phyloP scores from a whole-genome alignment of 2,888 invertebrate species.

The Tyria jacobaeae region DNA sequence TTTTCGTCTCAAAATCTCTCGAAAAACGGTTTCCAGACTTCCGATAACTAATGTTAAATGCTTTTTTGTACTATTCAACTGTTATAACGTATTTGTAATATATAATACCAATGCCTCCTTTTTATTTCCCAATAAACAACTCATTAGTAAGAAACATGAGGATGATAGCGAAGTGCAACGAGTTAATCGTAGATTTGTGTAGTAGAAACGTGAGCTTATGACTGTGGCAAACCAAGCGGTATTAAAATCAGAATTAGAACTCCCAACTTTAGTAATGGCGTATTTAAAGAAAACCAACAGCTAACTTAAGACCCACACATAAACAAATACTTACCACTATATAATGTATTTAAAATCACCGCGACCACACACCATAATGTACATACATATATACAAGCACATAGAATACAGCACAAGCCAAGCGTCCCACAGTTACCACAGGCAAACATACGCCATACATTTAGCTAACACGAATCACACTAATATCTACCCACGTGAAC shows the following conservation, averaged over 20 bases:
- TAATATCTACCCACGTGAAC: not conserved
- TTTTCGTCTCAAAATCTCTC: too few species aligned
- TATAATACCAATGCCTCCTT: too few species aligned
- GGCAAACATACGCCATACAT: not conserved
- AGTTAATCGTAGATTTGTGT: too few species aligned
- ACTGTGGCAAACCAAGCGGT: not conserved
- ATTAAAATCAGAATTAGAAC: not conserved
- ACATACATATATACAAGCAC: conserved; percentile 2
- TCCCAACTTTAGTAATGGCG: not conserved
- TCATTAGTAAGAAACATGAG: too few species aligned
- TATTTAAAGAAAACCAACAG: not conserved
- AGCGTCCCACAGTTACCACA: conserved; percentile 12
- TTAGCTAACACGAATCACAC: not conserved
- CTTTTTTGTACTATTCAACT: too few species aligned
- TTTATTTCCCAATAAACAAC: too few species aligned
- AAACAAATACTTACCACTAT: conserved; percentile 19
- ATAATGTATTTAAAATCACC: not conserved
- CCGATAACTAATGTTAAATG: too few species aligned
- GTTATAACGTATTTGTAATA: too few species aligned
- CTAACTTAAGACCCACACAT: not conserved
- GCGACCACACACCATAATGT: not conserved
- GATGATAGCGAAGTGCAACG: too few species aligned
- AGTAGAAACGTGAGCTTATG: not conserved
- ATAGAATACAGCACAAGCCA: conserved; percentile 19
- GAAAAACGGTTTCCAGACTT: too few species aligned